phyloP scores from a whole-genome alignment of 2,888 invertebrate species.

The Vanessa cardui region DNA sequence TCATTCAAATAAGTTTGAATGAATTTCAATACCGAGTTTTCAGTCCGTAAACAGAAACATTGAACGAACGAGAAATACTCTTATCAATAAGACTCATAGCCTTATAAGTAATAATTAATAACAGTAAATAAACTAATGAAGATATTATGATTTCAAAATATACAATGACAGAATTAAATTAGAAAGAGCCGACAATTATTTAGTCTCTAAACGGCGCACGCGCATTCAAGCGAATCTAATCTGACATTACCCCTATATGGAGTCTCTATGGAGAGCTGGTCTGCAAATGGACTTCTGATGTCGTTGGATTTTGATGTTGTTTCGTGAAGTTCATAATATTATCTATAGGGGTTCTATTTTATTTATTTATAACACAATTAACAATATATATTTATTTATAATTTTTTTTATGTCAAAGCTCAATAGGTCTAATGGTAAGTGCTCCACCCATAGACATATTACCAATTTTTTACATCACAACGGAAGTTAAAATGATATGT shows the following conservation, averaged over 20 bases:
- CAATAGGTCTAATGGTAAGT: too few species aligned
- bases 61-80: not conserved
- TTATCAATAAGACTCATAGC: constrained; percentile 4
- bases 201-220: constrained; percentile 49
- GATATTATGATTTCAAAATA: constrained; percentile 21
- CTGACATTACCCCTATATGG: constrained; percentile 52
- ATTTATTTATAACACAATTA: not conserved
- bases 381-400: too few species aligned
- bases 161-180: constrained; percentile 27
- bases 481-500: too few species aligned
- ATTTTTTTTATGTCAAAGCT: too few species aligned
- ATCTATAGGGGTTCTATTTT: constrained; percentile 11
- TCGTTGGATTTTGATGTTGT: constrained; percentile 64
- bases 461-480: too few species aligned
- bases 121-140: constrained; percentile 15
- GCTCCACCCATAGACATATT: too few species aligned
- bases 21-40: not conserved
- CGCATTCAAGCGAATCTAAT: constrained; percentile 56
- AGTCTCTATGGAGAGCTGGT: constrained; percentile 32
- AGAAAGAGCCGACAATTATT: constrained; percentile 43
- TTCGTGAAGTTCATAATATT: constrained; percentile 58
- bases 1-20: too few species aligned
- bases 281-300: constrained; percentile 53
- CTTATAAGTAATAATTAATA: constrained; percentile 5
- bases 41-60: not conserved